A percentile compares a stretch with the other conserved stretches of the same genome.
Conservation (phyloP, 2,797 vertebrate species). For the Ptychobarbus kaznakovi region DNA sequence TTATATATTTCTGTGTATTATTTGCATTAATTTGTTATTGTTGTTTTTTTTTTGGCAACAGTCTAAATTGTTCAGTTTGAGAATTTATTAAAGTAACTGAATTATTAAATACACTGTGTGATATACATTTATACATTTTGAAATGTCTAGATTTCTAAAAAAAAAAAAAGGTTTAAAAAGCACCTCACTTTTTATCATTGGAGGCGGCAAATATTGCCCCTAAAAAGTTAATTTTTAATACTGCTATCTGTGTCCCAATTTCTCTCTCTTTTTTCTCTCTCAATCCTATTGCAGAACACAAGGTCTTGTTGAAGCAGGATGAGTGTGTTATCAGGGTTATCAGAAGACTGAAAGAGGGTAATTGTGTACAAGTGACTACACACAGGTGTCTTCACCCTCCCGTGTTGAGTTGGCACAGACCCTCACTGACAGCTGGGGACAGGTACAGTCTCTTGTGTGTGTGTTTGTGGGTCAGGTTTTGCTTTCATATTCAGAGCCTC, state of each 20-base stretch:
- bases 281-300: not conserved
- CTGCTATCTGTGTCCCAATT: not conserved
- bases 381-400: constrained; percentile 9
- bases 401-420: constrained; percentile 14
- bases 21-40: too few relatives aligned
- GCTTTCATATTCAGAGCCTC: not conserved
- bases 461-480: constrained; percentile 16
- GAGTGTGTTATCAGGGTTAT: constrained; percentile 34
- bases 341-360: constrained; percentile 38
- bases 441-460: constrained; percentile 52
- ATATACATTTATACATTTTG: not conserved
- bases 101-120: not conserved
- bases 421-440: constrained; percentile 32
- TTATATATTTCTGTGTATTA: too few relatives aligned
- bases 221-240: not conserved
- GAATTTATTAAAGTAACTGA: not conserved
- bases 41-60: not conserved
- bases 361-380: constrained; percentile 67
- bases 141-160: not conserved
- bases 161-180: not conserved
- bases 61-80: not conserved
- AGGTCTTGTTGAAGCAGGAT: not conserved
- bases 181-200: not conserved
- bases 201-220: not conserved
- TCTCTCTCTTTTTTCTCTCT: not conserved